phyloP scores from a whole-genome alignment of 53 echinoderm and acorn worm species.

The Holothuria scabra region DNA sequence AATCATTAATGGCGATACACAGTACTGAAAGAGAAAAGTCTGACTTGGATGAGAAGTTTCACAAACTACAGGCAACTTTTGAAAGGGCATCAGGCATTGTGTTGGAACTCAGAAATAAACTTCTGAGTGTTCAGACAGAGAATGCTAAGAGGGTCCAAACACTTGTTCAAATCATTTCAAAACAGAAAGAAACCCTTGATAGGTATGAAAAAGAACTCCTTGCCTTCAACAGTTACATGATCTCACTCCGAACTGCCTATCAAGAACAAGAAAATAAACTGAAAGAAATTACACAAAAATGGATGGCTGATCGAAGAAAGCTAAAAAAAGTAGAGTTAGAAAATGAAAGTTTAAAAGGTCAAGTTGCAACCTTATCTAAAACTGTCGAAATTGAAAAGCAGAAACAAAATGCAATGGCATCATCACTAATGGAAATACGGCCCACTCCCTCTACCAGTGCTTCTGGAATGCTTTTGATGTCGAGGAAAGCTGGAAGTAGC shows the following conservation, averaged over 20 bases:
- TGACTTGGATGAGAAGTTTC: no score
- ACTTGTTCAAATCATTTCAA: neutral
- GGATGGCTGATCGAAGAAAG: neutral
- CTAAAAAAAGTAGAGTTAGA: neutral
- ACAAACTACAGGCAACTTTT: no score
- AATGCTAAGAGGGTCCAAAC: no score
- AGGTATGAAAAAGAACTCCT: neutral
- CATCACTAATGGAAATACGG: neutral
- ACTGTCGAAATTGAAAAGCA: neutral
- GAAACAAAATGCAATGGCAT: no score
- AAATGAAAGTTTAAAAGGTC: neutral
- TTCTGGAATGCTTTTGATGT: no score
- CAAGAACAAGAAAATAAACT: neutral
- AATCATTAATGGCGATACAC: no score
- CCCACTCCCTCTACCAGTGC: no score
- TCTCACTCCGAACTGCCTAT: neutral
- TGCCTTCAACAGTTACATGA: neutral
- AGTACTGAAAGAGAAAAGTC: no score
- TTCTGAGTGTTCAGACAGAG: neutral
- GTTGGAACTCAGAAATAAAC: neutral
- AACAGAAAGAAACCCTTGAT: neutral
- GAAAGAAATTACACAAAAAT: no score
- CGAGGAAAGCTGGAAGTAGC: no score
- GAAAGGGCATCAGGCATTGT: neutral
- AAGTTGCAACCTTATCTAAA: slow-evolving; percentile 11